Percentiles rank a stretch among this genome's conserved stretches.
Evolutionary conservation across 1,140 invertebrate species (phyloP).

Genomic region (Diachasma alloeum): DNA sequence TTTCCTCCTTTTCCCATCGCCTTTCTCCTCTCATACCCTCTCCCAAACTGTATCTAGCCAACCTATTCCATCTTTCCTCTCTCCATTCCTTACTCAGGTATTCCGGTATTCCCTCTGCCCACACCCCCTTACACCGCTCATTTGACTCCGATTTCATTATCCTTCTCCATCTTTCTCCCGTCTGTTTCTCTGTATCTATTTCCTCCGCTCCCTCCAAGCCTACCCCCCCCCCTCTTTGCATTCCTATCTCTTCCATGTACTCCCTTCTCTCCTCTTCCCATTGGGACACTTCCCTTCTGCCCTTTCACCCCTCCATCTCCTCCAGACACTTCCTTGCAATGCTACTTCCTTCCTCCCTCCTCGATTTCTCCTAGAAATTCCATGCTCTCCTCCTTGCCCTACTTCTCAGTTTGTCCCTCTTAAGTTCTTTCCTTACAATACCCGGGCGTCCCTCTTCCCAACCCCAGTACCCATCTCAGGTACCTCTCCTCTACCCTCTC

Average conservation of each 20-base stretch:
- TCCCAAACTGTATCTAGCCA: no score
- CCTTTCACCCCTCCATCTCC: not conserved
- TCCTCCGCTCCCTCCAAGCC: not conserved
- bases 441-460: constrained; percentile 19
- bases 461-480: constrained; percentile 17
- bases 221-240: not conserved
- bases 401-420: constrained; percentile 4
- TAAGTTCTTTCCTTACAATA: not conserved
- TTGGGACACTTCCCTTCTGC: not conserved
- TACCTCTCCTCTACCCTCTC: constrained; percentile 18
- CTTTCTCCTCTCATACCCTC: no score
- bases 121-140: not conserved
- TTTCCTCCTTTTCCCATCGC: no score
- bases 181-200: not conserved
- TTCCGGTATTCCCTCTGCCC: not conserved
- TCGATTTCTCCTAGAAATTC: constrained; percentile 11
- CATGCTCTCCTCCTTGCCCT: not conserved
- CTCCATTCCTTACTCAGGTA: no score
- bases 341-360: not conserved
- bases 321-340: not conserved
- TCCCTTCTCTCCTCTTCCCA: not conserved
- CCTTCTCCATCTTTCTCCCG: not conserved
- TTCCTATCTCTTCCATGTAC: not conserved
- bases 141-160: not conserved
- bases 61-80: no score